Conservation (phyloP, 2,113 vertebrate species). For the Poicephalus meyeri region DNA sequence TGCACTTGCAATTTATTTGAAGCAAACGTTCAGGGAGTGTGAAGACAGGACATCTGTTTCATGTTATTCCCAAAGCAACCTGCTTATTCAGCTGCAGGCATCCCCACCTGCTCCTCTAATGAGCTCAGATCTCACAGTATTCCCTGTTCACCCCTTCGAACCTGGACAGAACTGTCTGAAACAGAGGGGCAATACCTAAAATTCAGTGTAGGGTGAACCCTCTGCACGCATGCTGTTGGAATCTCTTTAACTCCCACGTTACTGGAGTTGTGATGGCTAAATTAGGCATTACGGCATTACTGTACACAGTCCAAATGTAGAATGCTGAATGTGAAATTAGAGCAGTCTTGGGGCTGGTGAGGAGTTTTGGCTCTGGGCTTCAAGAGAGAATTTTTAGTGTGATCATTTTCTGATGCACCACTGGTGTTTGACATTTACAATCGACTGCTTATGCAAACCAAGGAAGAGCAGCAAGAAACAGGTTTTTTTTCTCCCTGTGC, state of each 20-base stretch:
- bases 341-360: not conserved
- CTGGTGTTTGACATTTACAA: constrained; percentile 37
- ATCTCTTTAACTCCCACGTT: not conserved
- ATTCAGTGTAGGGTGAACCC: not conserved
- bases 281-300: not conserved
- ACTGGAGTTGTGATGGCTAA: not conserved
- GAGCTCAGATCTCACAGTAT: not conserved
- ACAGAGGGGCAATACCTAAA: not conserved
- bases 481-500: not conserved
- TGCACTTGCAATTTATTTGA: constrained; percentile 51
- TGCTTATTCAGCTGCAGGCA: constrained; percentile 54
- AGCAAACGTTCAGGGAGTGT: not conserved
- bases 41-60: constrained; percentile 53
- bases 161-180: not conserved
- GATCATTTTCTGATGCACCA: not conserved
- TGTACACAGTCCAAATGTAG: not conserved
- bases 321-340: not conserved
- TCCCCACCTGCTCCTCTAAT: constrained; percentile 47
- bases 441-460: not conserved
- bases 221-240: not conserved
- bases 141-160: not conserved
- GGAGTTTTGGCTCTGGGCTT: not conserved
- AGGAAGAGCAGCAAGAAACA: constrained; percentile 4
- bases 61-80: constrained; percentile 34
- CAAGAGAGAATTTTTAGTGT: not conserved